Evolutionary conservation across 2,888 invertebrate genomes (phyloP).

Genomic region (Neria commutata): DNA sequence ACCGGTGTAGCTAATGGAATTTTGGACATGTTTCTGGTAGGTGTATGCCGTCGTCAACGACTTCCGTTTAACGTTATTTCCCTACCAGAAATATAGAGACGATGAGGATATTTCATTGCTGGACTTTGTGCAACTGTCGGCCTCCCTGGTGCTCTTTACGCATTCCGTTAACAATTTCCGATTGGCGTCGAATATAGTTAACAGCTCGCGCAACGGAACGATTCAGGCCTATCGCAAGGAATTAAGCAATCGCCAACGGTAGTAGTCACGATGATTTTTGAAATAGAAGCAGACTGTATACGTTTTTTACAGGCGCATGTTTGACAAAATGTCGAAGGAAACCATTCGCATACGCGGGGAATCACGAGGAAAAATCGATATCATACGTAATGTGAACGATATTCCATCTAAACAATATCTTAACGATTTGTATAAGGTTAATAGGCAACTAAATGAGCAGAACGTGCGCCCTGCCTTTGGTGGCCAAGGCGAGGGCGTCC

Average conservation of each 20-base stretch:
- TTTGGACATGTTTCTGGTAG: slow-evolving; percentile 52
- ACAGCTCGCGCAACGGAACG: slow-evolving; percentile 37
- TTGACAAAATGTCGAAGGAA: slow-evolving; percentile 52
- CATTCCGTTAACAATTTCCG: slow-evolving; percentile 56
- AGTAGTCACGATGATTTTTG: too few relatives aligned
- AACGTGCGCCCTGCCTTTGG: slow-evolving; percentile 48
- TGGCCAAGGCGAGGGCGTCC: slow-evolving; percentile 39
- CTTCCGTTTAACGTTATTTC: neutral
- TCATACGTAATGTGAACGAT: slow-evolving; percentile 53
- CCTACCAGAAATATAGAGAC: slow-evolving; percentile 46
- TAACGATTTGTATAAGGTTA: slow-evolving; percentile 54
- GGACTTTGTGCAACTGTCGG: slow-evolving; percentile 49
- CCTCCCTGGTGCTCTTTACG: slow-evolving; percentile 54
- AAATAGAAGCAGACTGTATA: too few relatives aligned
- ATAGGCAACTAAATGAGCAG: slow-evolving; percentile 42
- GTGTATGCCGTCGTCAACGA: slow-evolving; percentile 4
- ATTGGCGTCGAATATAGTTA: slow-evolving; percentile 50
- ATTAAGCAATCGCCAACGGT: slow-evolving; percentile 53
- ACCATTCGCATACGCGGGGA: slow-evolving; percentile 46
- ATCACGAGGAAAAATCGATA: slow-evolving; percentile 45
- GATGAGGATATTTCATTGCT: slow-evolving; percentile 46
- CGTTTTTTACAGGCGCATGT: slow-evolving; percentile 45
- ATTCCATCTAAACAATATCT: slow-evolving; percentile 53
- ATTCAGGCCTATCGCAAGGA: slow-evolving; percentile 43
- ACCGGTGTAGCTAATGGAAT: slow-evolving; percentile 48